phyloP scores from a whole-genome alignment of 1,140 invertebrate genomes.

The Eubasilissa regina region DNA sequence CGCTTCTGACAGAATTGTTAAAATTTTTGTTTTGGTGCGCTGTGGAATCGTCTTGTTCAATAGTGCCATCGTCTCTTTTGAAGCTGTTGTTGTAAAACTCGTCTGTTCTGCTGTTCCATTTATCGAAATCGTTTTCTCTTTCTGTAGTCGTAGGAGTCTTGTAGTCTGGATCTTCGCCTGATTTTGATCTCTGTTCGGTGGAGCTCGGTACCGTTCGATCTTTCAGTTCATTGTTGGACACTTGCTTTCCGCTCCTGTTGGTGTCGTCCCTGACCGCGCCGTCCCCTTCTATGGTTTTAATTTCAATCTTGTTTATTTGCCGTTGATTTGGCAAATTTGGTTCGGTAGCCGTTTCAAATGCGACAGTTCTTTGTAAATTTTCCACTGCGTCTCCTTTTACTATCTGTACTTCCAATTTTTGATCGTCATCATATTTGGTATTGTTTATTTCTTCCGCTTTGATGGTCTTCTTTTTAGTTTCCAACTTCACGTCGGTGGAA shows the following conservation, averaged over 20 bases:
- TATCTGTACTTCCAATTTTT: background rate
- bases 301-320: background rate
- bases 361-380: background rate
- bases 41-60: background rate
- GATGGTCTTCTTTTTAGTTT: background rate
- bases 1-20: background rate
- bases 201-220: too few species aligned
- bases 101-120: background rate
- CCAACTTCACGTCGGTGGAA: background rate
- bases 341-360: background rate
- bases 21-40: background rate
- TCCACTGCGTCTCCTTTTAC: background rate
- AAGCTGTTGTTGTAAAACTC: conserved; percentile 1
- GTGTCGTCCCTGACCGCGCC: background rate
- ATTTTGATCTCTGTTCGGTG: background rate
- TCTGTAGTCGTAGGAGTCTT: background rate
- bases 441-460: background rate
- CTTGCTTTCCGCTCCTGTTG: conserved; percentile 15
- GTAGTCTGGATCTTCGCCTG: background rate
- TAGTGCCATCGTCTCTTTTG: background rate
- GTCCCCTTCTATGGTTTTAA: background rate
- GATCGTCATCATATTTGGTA: background rate
- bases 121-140: background rate
- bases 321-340: too few species aligned
- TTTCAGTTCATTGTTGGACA: background rate